These are phyloP conservation scores for Pocillopora meandrina DNA, from an alignment of 92 coral and sea anemone genomes.

Conservation along the genomic window DNA sequence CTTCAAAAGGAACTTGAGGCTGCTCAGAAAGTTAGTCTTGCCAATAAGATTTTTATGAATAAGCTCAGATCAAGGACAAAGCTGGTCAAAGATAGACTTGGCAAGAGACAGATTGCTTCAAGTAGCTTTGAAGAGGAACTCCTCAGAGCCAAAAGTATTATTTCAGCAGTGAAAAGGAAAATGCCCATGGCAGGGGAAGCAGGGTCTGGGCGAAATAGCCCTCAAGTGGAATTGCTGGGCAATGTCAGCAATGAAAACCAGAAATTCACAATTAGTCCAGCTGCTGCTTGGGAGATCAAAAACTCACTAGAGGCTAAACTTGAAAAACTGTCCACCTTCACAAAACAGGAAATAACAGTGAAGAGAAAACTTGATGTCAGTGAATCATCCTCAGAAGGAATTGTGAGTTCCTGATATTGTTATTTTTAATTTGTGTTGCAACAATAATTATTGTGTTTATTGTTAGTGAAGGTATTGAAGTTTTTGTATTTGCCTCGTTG, in stretches of 20 bases:
- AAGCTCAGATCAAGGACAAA: conserved; percentile 77
- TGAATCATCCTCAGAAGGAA: conserved; percentile 24
- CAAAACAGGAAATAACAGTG: conserved; percentile 14
- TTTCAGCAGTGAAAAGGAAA: conserved; percentile 72
- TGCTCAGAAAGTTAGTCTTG: conserved; percentile 69
- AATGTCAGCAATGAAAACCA: conserved; percentile 36
- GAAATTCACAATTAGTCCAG: conserved; percentile 10
- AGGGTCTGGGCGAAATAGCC: conserved; percentile 30
- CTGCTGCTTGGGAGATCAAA: conserved; percentile 25
- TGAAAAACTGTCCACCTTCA: conserved; percentile 5
- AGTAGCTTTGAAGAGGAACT: conserved; percentile 78
- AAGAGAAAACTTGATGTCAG: conserved; percentile 38
- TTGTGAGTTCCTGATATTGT: conserved; percentile 18
- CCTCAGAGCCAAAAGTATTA: conserved; percentile 75
- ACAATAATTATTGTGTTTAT: no score
- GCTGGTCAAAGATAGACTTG: conserved; percentile 58
- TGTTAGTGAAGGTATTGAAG: no score
- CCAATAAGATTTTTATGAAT: conserved; percentile 63
- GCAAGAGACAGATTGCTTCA: conserved; percentile 46
- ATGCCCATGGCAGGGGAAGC: conserved; percentile 10
- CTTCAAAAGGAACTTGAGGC: conserved; percentile 80
- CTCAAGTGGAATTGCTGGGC: not conserved
- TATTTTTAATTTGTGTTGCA: no score
- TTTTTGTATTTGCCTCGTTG: no score
- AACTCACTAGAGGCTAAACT: conserved; percentile 44